phyloP scores from a whole-genome alignment of 2,797 vertebrate species.

The Sciurus carolinensis region DNA sequence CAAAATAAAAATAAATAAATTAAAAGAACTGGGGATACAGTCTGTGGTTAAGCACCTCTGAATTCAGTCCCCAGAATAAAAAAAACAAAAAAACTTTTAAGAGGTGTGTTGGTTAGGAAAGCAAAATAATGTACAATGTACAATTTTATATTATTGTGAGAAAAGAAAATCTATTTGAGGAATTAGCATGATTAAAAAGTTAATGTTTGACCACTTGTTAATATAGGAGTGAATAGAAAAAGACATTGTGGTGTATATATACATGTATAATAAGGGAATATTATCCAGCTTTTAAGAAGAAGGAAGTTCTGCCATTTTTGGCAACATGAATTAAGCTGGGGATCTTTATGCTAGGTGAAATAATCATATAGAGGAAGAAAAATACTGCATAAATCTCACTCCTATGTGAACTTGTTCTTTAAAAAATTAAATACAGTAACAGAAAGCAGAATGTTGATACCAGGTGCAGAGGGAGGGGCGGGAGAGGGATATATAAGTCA shows the following conservation, averaged over 20 bases:
- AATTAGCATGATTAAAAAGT: not conserved
- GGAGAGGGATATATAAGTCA: not conserved
- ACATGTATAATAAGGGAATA: too few relatives aligned
- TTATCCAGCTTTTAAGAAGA: not conserved
- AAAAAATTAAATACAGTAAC: not conserved
- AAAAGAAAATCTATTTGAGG: not conserved
- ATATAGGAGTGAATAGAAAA: not conserved
- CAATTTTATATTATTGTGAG: not conserved
- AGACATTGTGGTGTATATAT: not conserved
- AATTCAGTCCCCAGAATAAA: not conserved
- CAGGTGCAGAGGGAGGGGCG: rapidly evolving
- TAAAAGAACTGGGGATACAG: not conserved
- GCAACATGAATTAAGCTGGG: not conserved
- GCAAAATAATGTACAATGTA: not conserved
- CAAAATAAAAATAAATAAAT: not conserved
- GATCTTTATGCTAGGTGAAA: not conserved
- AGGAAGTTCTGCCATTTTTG: not conserved
- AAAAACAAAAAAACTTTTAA: not conserved
- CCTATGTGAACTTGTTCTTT: not conserved
- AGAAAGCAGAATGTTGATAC: not conserved
- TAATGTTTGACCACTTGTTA: not conserved
- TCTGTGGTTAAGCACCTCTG: not conserved
- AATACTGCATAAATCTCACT: not conserved
- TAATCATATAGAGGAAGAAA: not conserved
- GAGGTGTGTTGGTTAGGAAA: not conserved